Conservation (phyloP, 2,113 vertebrate genomes). For the Ceuthmochares aereus region DNA sequence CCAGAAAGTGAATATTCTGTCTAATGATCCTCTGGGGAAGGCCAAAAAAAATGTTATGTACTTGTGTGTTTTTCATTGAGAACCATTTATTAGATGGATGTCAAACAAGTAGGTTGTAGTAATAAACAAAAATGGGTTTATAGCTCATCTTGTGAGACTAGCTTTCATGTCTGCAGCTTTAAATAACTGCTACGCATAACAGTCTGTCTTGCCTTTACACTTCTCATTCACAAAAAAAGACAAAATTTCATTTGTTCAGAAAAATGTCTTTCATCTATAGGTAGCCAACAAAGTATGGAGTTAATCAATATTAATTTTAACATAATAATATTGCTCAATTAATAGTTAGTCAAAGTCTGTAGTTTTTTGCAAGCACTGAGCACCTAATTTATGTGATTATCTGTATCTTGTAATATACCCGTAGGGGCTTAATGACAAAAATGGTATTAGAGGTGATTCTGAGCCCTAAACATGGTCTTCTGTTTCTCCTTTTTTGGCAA, state of each 20-base stretch:
- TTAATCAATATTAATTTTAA: background rate
- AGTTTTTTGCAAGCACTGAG: background rate
- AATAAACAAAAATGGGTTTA: constrained; percentile 25
- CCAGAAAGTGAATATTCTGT: background rate
- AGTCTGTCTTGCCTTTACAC: background rate
- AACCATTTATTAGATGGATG: background rate
- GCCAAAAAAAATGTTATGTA: background rate
- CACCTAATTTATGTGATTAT: background rate
- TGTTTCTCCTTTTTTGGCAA: background rate
- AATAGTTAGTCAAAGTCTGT: background rate
- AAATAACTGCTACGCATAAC: background rate
- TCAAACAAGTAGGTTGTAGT: background rate
- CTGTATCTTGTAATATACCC: background rate
- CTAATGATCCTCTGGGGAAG: background rate
- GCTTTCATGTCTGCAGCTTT: background rate
- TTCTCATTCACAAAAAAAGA: background rate
- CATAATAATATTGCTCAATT: background rate
- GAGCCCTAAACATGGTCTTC: background rate
- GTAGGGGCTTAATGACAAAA: background rate
- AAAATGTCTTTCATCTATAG: background rate
- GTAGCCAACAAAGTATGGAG: background rate
- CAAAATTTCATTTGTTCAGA: background rate
- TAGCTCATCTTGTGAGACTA: background rate
- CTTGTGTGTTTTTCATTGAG: background rate
- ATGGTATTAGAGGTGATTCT: background rate